Percentiles rank a stretch among this genome's conserved stretches.
phyloP scores from a whole-genome alignment of 2,797 vertebrate species.

The Syngnathus rostellatus region DNA sequence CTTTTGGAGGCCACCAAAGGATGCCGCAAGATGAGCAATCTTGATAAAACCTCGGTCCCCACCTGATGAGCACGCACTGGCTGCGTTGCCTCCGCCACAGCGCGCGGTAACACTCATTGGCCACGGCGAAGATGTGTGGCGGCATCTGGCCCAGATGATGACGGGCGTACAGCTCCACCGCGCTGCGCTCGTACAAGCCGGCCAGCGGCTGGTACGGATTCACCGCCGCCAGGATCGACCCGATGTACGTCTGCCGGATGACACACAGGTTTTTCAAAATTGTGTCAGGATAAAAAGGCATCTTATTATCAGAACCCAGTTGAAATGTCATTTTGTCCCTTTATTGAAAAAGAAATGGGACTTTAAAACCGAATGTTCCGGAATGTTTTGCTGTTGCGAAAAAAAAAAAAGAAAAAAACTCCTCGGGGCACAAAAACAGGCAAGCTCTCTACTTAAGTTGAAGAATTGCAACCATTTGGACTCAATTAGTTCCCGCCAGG shows the following conservation, averaged over 20 bases:
- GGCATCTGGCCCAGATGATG: conserved; percentile 83
- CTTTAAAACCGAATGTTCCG: neutral
- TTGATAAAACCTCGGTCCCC: neutral
- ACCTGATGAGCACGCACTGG: conserved; percentile 98
- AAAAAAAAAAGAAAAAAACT: neutral
- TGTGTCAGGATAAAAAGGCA: too few relatives aligned
- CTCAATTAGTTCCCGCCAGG: conserved; percentile 24
- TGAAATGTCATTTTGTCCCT: too few relatives aligned
- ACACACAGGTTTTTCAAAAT: too few relatives aligned
- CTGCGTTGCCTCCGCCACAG: conserved; percentile 88
- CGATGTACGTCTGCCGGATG: conserved; percentile 83
- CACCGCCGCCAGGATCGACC: conserved; percentile 90
- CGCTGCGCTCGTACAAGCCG: conserved; percentile 72
- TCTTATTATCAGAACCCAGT: too few relatives aligned
- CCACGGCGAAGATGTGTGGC: conserved; percentile 90
- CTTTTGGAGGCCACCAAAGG: too few relatives aligned
- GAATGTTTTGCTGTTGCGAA: neutral
- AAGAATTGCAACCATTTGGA: conserved; percentile 40
- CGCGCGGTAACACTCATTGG: conserved; percentile 93
- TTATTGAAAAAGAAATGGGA: too few relatives aligned
- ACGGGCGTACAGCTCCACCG: conserved; percentile 78
- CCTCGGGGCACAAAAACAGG: neutral
- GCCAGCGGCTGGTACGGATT: conserved; percentile 88
- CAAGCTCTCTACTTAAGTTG: conserved; percentile 14
- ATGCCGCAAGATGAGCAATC: too few relatives aligned